Base-by-base conservation (phyloP, 2,113 vertebrate genomes). In the Stictonetta naevosa region DNA sequence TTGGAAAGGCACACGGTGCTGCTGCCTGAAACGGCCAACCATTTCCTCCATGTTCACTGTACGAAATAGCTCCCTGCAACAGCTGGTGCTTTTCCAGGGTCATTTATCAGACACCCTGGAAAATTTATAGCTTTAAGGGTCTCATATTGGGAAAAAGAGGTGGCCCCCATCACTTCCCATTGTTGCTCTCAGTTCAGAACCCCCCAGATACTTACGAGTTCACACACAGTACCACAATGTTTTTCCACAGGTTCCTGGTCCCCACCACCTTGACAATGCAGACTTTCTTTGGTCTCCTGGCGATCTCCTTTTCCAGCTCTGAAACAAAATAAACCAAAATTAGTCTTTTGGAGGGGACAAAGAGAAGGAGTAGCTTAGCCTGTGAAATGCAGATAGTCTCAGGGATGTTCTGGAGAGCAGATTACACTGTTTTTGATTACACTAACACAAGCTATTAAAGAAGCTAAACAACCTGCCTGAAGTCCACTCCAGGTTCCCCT, bases 221-320 rank as follows among this genome's bases (percentile, higher is more conserved):
- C 89, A 99, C 99, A 95, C 99, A 99, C 76, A 99, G 96, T 40
- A 99, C 99, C 58, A 99, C 98, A 1, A 99, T 99, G 98, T 99
- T 99, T 94, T 99, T 99, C 99, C 99, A 99, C 96, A 99, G 98
- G 97, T 99, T 99, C 87, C 99, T 98, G 36, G 99, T 99, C 82
- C 98, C 98, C 96, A 99, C 99, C 97, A 99, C 98, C 97, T 99
- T 99, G 69, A 99, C 98, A 36, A 99, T 98, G 97, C 99, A 99
- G 85, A 98, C 98, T 96, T 98, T 99, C 97, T 98, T 98, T 5
- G 99, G 99, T 68, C 98, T 98, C 97, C 98, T 98, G 91, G 98
- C 95, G 31, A 99, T 98, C 95, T 99, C 99, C 83, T 98, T 98
- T 97, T 99, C 99, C 96, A 99, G 97, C 94, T 99, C 99, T 99